Conservation (phyloP, 2,888 invertebrate genomes). For the Morpho achilles region DNA sequence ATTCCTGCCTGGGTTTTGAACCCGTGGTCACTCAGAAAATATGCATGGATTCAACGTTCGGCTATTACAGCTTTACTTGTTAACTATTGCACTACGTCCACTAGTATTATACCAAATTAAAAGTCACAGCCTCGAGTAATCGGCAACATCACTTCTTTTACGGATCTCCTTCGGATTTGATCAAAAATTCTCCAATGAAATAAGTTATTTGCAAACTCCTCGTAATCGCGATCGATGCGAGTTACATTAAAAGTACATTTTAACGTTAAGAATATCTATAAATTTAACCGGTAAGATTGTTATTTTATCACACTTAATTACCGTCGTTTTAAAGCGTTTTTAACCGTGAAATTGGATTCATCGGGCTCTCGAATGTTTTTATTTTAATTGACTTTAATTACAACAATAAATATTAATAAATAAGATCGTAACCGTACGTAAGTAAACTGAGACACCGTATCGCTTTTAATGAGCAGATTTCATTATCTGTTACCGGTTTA, state of each 20-base stretch:
- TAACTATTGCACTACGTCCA: too few relatives aligned
- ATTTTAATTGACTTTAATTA: constrained; percentile 11
- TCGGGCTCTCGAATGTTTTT: constrained; percentile 7
- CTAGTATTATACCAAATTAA: too few relatives aligned
- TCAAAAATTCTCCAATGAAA: too few relatives aligned
- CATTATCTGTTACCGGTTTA: too few relatives aligned
- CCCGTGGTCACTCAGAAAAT: too few relatives aligned
- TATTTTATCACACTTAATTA: constrained; percentile 21
- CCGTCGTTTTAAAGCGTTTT: constrained; percentile 10
- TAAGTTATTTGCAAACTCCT: too few relatives aligned
- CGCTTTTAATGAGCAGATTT: background rate
- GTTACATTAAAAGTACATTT: constrained; percentile 11
- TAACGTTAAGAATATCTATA: constrained; percentile 7
- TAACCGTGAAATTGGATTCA: constrained; percentile 18
- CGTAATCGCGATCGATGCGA: constrained; percentile 2
- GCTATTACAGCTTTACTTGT: too few relatives aligned
- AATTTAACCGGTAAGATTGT: constrained; percentile 16
- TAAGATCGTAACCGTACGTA: constrained; percentile 2
- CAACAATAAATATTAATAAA: constrained; percentile 8
- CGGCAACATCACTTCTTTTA: too few relatives aligned
- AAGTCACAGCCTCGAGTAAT: too few relatives aligned
- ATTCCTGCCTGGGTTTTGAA: too few relatives aligned
- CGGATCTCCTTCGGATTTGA: too few relatives aligned
- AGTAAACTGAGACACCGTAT: constrained; percentile 5
- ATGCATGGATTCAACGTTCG: too few relatives aligned